Percentiles rank a stretch among this genome's conserved stretches.
These are phyloP conservation scores for Plebejus melissa DNA, from an alignment of 2,888 invertebrate species.

Conservation along the genomic window DNA sequence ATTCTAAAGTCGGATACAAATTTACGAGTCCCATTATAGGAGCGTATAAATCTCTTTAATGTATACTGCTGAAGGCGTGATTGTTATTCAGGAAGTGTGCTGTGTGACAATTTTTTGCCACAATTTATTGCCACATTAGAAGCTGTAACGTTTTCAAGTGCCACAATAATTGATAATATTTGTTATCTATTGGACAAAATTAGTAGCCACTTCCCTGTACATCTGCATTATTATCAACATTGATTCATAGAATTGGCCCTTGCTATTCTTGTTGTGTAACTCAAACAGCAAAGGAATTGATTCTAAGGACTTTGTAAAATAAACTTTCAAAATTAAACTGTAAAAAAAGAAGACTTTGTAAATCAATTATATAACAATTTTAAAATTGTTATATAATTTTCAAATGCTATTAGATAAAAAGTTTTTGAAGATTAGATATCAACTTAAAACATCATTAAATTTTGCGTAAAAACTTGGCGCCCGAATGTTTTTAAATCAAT, in stretches of 20 bases:
- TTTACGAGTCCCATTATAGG: conserved; percentile 63
- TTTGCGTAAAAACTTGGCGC: conserved; percentile 27
- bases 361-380: no score
- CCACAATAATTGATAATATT: conserved; percentile 2
- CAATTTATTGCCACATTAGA: conserved; percentile 22
- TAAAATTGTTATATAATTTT: no score
- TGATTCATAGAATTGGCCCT: background rate
- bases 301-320: background rate
- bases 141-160: conserved; percentile 25
- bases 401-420: background rate
- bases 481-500: conserved; percentile 51
- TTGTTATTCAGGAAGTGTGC: conserved; percentile 49
- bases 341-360: background rate
- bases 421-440: conserved; percentile 26
- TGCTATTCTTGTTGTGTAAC: background rate
- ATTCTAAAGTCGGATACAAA: conserved; percentile 62
- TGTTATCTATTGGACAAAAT: conserved; percentile 21
- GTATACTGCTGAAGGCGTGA: conserved; percentile 57
- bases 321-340: background rate
- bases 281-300: background rate
- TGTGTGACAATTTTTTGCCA: conserved; percentile 47
- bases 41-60: conserved; percentile 69
- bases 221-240: background rate
- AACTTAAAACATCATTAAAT: conserved; percentile 39
- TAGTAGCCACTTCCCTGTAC: conserved; percentile 24